These are phyloP conservation scores for Paradoxurus hermaphroditus DNA, from an alignment of 2,113 vertebrate species.

Conservation along the genomic window DNA sequence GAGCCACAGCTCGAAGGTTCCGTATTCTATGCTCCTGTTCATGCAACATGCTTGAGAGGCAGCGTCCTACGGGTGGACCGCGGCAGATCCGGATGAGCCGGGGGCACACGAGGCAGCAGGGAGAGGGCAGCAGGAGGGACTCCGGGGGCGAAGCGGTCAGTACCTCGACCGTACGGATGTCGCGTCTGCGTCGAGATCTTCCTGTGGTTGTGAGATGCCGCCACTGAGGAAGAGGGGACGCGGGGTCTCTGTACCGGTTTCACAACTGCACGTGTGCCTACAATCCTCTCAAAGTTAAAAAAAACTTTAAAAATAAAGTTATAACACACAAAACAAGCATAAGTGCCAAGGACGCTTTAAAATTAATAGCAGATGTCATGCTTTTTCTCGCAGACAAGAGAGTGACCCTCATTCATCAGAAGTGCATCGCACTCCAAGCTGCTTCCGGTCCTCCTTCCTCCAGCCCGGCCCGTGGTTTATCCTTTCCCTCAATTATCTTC, in stretches of 20 bases:
- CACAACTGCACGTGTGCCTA: not conserved
- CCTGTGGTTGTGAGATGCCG: not conserved
- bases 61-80: not conserved
- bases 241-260: not conserved
- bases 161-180: not conserved
- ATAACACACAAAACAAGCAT: not conserved
- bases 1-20: not conserved
- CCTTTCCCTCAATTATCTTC: not conserved
- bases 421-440: too few relatives aligned
- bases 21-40: not conserved
- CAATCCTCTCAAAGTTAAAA: not conserved
- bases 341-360: not conserved
- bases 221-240: fast-evolving
- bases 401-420: not conserved
- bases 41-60: not conserved
- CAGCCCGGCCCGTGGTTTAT: not conserved
- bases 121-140: not conserved
- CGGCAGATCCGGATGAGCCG: too few relatives aligned
- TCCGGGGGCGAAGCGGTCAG: not conserved
- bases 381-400: not conserved
- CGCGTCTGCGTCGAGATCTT: too few relatives aligned
- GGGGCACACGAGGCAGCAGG: fast-evolving
- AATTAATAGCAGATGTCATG: not conserved
- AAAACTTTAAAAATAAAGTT: not conserved
- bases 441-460: not conserved